Base-by-base conservation (phyloP, 1,140 invertebrate species). In the Cydia amplana region DNA sequence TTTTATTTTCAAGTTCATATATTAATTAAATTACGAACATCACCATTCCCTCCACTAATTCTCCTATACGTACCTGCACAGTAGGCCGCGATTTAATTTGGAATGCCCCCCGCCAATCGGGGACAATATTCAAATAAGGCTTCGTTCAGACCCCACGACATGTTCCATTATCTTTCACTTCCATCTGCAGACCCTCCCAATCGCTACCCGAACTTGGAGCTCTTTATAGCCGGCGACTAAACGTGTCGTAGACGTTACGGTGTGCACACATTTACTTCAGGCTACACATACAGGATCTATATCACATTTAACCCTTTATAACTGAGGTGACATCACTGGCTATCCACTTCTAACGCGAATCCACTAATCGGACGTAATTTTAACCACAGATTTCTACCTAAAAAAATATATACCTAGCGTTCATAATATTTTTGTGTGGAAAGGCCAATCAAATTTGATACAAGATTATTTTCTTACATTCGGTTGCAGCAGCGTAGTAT, bases 51-150 rank as follows among this genome's bases (percentile, higher is more conserved):
- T 40, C 32, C 28, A 67, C 64, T 70, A 70, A 70, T 70, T 40
- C 65, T 18, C 65, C 16, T 40, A 51, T 72, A 51, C 75, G 65
- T 83, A 87, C 89, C 85, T 88, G 85, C 83, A 86, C 86, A 87
- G 82, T 87, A 82, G 85, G 83, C 78, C 79, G 76, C 85, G 82
- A 87, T 90, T 92, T 92, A 91, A 92, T 92, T 92, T 88, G 81
- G 84, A 84, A 82, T 85, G 85, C 87, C 90, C 88, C 89, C 88
- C 85, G 84, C 83, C 80, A 85, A 87, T 89, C 84, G 83, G 80
- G 87, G 82, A 89, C 89, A 87, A 90, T 91, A 92, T 92, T 92
- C 91, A 91, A 92, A 92, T 92, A 91, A 89, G 91, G 88, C 85
- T 91, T 91, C 89, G 86, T 91, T 86, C 91, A 91, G 83, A 84